Evolutionary conservation across 2,113 vertebrate species (phyloP), one percentile per base, ranked within the genome.

Genomic region (Crotophaga sulcirostris): DNA sequence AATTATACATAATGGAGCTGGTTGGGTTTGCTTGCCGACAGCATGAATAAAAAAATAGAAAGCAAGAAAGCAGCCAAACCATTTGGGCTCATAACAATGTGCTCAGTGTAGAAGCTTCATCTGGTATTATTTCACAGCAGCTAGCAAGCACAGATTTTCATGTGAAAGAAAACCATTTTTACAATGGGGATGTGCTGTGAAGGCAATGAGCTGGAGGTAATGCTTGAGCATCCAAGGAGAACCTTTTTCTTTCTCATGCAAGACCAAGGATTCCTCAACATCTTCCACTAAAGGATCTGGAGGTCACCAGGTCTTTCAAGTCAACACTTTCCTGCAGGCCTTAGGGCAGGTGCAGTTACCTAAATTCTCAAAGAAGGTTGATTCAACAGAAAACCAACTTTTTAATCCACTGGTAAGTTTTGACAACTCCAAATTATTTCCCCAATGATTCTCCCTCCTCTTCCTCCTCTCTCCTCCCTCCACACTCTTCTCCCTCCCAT

Each of bases 41-140:
- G 60, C 94, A 31, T 76, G 91, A 97, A 93, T 96, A 89, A 93
- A 93, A 91, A 89, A 82, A 38, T 6, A 64, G 79, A 68, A 73
- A 92, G 52, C 16, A 59, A 77, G 78, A 20, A 56, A 86, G 75
- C 3, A 87, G 63, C 58, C 93, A 96, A 63, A 6, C 51, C 64
- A 16, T 63, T 93, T 59, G 55, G 64, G 54, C 91, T 67, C 68
- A 77, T 84, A 92, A 86, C 87, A 29, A 51, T 51, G 75, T 52
- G 59, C 84, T 84, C 6, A 3, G 68, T 15, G 18, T 29, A 56
- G 66, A 26, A 40, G 67, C 81, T 82, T 76, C 89, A 45, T 24
- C 83, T 90, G 31, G 36, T 56, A 36, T 77, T 76, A 66, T 69
- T 96, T 68, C 47, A 70, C 83, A 84, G 83, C 79, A 86, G 62